Evolutionary conservation across 2,113 vertebrate species (phyloP), one percentile per base, ranked within the genome.

Genomic region (Speoplatyrhinus poulsoni): DNA sequence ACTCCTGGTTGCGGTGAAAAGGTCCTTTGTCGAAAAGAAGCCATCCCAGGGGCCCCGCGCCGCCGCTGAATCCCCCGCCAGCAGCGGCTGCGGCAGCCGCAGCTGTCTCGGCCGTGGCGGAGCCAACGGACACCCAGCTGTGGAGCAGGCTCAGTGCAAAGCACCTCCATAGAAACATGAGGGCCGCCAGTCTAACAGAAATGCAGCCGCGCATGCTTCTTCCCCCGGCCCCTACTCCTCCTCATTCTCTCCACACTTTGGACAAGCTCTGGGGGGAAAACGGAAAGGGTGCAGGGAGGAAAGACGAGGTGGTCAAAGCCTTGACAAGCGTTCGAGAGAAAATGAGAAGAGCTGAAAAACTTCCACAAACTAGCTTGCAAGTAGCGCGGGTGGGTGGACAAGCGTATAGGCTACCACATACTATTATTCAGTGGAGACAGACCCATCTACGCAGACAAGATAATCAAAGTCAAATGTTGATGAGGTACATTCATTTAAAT

Each of bases 101-200:
- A 3, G 68, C 81, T 1, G 80, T 84, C 59, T 72, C 33, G 66
- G 80, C 78, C 72, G 89, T 89, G 54, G 85, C 80, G 33, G 81
- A 72, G 92, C 89, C 81, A 92, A 90, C 0, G 86, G 94, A 89
- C 92, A 94, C 91, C 93, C 95, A 95, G 94, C 93, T 95, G 92
- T 95, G 94, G 92, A 97, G 95, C 92, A 97, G 95, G 95, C 94
- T 96, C 92, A 98, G 92, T 82, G 94, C 93, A 87, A 96, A 92
- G 91, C 95, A 96, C 95, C 94, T 94, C 95, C 96, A 98, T 97
- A 94, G 95, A 97, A 95, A 95, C 97, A 98, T 97, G 94, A 97
- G 95, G 95, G 93, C 94, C 93, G 92, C 78, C 92, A 92, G 94
- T 95, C 96, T 96, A 98, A 91, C 90, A 91, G 92, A 94, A 93